phyloP scores from a whole-genome alignment of 1,140 invertebrate species.

The Acromyrmex charruanus region DNA sequence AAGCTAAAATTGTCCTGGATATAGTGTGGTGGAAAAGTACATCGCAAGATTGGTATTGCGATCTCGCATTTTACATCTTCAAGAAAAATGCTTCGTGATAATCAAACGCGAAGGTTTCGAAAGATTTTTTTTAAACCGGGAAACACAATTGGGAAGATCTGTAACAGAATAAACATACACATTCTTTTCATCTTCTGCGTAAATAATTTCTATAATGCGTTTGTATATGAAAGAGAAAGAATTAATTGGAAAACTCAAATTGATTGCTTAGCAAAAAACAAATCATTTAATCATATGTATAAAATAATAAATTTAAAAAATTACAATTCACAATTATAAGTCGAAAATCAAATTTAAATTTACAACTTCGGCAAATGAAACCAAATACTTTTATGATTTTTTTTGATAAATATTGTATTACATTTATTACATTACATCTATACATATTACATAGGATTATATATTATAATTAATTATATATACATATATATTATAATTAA shows the following conservation, averaged over 20 bases:
- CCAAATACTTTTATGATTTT: not conserved
- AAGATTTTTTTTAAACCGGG: not conserved
- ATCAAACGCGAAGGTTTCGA: not conserved
- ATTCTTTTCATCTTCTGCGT: not conserved
- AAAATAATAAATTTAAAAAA: conserved; percentile 3
- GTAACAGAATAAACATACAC: conserved; percentile 32
- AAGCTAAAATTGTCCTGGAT: not conserved
- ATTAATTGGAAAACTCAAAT: not conserved
- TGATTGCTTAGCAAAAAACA: not conserved
- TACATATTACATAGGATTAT: too few species aligned
- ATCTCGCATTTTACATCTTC: conserved; percentile 25
- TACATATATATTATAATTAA: not conserved
- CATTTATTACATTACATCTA: not conserved
- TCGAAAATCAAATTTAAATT: not conserved
- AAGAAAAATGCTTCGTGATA: not conserved
- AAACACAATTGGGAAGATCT: conserved; percentile 27
- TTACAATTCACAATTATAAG: not conserved
- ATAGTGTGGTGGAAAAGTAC: not conserved
- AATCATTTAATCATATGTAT: not conserved
- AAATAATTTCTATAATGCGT: not conserved
- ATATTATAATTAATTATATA: too few species aligned
- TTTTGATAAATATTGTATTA: not conserved
- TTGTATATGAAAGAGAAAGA: not conserved
- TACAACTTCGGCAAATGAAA: not conserved
- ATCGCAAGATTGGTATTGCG: not conserved